These are phyloP conservation scores for Lasioglossum vierecki DNA, from an alignment of 2,888 invertebrate species.

Conservation along the genomic window DNA sequence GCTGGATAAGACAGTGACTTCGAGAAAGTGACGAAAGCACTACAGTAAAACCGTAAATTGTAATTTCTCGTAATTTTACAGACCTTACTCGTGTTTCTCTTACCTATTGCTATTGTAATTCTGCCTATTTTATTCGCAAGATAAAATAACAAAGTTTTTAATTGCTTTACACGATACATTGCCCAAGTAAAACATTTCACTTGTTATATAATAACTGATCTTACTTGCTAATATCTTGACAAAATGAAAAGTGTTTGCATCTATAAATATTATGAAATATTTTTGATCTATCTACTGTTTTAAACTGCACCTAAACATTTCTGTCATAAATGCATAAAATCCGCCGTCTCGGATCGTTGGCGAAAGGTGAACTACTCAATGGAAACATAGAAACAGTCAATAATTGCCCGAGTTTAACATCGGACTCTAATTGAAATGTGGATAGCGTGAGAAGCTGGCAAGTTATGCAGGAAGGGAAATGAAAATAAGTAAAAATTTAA, in stretches of 20 bases:
- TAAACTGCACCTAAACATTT: not conserved
- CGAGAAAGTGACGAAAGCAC: not conserved
- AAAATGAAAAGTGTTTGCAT: not conserved
- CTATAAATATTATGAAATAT: no score
- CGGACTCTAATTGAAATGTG: not conserved
- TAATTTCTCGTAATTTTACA: not conserved
- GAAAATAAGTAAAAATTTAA: not conserved
- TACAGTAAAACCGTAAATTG: not conserved
- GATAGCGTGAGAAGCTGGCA: not conserved
- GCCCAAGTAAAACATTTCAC: not conserved
- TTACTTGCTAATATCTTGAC: not conserved
- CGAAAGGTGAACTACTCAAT: not conserved
- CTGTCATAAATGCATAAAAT: not conserved
- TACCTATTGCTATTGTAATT: not conserved
- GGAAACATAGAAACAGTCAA: not conserved
- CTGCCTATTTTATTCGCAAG: not conserved
- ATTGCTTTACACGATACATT: not conserved
- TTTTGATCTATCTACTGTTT: no score
- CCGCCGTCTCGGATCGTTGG: not conserved
- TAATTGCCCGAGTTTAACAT: not conserved
- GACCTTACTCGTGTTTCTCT: not conserved
- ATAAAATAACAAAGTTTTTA: not conserved
- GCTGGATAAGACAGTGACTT: conserved; percentile 15
- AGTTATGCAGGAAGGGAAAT: not conserved
- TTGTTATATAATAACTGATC: not conserved